Percentiles rank a stretch among this genome's conserved stretches.
Conservation (phyloP, 2,888 invertebrate species). For the Brachyopa scutellaris region DNA sequence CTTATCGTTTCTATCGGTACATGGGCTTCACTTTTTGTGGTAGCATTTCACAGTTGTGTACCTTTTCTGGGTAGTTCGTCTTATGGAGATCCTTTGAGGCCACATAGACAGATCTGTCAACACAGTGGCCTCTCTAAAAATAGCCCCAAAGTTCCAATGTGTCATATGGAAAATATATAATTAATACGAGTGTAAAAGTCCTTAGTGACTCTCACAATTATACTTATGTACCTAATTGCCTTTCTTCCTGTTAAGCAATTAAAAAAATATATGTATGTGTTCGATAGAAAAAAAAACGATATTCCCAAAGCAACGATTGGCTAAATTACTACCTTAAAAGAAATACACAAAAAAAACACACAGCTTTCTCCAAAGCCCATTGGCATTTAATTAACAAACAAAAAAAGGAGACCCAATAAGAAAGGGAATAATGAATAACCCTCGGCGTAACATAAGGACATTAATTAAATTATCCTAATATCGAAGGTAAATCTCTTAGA, state of each 20-base stretch:
- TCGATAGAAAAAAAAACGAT: neutral
- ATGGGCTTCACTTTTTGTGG: no score
- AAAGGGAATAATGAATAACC: conserved; percentile 13
- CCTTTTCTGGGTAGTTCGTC: no score
- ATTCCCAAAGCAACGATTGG: no score
- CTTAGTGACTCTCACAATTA: conserved; percentile 12
- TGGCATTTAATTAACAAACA: conserved; percentile 52
- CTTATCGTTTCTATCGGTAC: no score
- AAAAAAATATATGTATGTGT: conserved; percentile 13
- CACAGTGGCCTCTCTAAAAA: no score
- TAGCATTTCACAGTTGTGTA: no score
- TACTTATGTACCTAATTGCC: no score
- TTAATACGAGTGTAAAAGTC: no score
- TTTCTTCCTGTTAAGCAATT: neutral
- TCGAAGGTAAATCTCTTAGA: conserved; percentile 52
- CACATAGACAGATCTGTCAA: no score
- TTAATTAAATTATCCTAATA: conserved; percentile 68
- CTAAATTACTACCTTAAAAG: conserved; percentile 44
- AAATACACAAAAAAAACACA: conserved; percentile 13
- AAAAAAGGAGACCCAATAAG: neutral
- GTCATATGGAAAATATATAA: neutral
- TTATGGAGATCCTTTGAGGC: no score
- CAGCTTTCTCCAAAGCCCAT: conserved; percentile 12
- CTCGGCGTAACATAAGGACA: conserved; percentile 57
- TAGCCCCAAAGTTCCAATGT: neutral